A percentile compares a stretch with the other conserved stretches of the same genome.
phyloP scores from a whole-genome alignment of 2,797 vertebrate genomes.

The Chiropotes sagulatus region DNA sequence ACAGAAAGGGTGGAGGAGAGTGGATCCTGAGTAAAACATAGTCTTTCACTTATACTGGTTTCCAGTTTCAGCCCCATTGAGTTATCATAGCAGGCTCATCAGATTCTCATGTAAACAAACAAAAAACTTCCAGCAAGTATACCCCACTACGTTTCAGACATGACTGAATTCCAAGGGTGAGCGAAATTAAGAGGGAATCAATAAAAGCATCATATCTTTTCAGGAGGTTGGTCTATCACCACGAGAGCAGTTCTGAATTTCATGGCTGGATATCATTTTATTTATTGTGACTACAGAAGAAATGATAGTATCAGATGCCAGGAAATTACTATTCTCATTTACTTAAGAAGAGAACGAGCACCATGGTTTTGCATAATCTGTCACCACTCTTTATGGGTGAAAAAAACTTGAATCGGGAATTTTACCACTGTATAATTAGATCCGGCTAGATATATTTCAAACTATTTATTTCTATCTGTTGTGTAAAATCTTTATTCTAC shows the following conservation, averaged over 20 bases:
- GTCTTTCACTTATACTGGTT: not conserved
- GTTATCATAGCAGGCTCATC: not conserved
- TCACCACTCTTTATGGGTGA: not conserved
- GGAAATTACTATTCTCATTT: not conserved
- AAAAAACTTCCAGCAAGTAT: not conserved
- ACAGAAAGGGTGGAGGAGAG: not conserved
- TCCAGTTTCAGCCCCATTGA: not conserved
- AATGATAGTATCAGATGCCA: not conserved
- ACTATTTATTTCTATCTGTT: not conserved
- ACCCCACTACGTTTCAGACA: not conserved
- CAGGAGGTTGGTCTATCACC: not conserved
- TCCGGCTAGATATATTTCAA: not conserved
- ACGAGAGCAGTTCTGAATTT: not conserved
- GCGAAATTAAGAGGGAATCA: not conserved
- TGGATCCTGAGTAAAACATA: not conserved
- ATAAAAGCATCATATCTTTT: not conserved
- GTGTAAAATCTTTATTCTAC: not conserved
- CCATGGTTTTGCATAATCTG: not conserved
- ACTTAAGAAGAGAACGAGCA: not conserved
- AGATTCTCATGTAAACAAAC: not conserved
- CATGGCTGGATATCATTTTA: not conserved
- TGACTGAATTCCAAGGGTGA: not conserved
- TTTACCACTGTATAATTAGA: not conserved
- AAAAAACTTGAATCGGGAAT: conserved; percentile 27
- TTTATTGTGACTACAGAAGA: not conserved